Base-by-base conservation (phyloP, 2,113 vertebrate species). In the Stigmatopora argus region DNA sequence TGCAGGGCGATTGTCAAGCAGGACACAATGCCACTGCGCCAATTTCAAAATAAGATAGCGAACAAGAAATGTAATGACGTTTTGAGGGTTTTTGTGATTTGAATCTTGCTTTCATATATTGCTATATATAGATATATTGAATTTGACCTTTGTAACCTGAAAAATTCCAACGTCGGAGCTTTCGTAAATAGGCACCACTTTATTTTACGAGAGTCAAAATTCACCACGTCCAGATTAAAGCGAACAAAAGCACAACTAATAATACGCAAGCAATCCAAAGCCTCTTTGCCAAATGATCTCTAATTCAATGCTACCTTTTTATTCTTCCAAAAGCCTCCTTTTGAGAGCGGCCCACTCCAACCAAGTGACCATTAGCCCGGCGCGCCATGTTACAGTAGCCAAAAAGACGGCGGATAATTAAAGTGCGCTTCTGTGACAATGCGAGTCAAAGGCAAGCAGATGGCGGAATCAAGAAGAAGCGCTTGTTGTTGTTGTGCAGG, bases 271-370 rank as follows among this genome's bases (percentile, higher is more conserved):
- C 90, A 90, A 90, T 93, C 87, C 79, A 86, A 93, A 92, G 92
- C 93, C 95, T 95, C 95, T 94, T 93, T 88, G 88, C 91, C 90
- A 96, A 97, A 96, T 96, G 81, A 95, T 94, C 92, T 95, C 92
- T 95, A 96, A 98, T 97, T 94, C 87, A 82, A 82, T 84, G 91
- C 89, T 86, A 80, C 80, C 92, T 84, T 87, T 83, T 86, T 91
- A 90, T 31, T 31, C 26, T 31, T 31, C 3, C 26, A 31, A 93
- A 93, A 94, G 90, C 90, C 87, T 90, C 81, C 80, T 49, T 34
- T 74, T 59, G 71, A 85, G 82, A 87, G 77, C 82, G 86, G 78
- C 81, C 74, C 80, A 79, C 84, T 82, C 83, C 65, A 83, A 90
- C 90, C 80, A 85, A 89, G 78, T 81, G 85, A 85, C 86, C 86